Evolutionary conservation across 2,888 invertebrate genomes (phyloP).

Genomic region (Oscheius sp.): DNA sequence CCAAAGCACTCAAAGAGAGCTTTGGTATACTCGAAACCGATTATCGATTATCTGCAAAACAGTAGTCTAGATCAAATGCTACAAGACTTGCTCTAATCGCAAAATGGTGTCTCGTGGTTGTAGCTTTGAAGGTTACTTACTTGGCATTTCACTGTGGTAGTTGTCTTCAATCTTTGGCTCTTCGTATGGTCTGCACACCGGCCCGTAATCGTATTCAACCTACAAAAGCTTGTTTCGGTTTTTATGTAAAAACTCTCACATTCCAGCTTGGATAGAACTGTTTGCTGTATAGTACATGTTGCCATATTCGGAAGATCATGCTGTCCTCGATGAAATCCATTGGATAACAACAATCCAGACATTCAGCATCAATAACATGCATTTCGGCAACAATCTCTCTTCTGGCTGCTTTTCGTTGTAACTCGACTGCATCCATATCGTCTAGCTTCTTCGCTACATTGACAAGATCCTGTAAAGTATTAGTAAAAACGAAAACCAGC

Average conservation of each 20-base stretch:
- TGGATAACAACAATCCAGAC: constrained; percentile 56
- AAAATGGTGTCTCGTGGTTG: too few species aligned
- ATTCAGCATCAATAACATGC: constrained; percentile 46
- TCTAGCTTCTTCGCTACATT: constrained; percentile 35
- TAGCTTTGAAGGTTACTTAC: constrained; percentile 6
- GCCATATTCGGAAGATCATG: constrained; percentile 47
- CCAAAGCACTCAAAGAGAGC: too few species aligned
- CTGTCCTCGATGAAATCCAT: constrained; percentile 56
- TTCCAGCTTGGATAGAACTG: constrained; percentile 54
- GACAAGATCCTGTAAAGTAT: constrained; percentile 28
- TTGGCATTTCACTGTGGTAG: constrained; percentile 52
- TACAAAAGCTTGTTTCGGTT: neutral
- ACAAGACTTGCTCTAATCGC: too few species aligned
- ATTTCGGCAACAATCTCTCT: constrained; percentile 40
- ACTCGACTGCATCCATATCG: constrained; percentile 39
- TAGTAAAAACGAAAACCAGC: too few species aligned
- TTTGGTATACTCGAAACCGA: too few species aligned
- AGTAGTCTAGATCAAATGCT: too few species aligned
- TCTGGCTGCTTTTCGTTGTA: constrained; percentile 34
- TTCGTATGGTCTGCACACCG: constrained; percentile 57
- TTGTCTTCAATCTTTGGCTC: constrained; percentile 54
- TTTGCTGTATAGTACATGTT: constrained; percentile 53
- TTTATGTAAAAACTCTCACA: constrained; percentile 7
- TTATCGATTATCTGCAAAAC: too few species aligned
- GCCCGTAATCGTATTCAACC: constrained; percentile 59